Evolutionary conservation across 1,140 invertebrate genomes (phyloP), one percentile per base, ranked within the genome.

Genomic region (Bacillus rossius): DNA sequence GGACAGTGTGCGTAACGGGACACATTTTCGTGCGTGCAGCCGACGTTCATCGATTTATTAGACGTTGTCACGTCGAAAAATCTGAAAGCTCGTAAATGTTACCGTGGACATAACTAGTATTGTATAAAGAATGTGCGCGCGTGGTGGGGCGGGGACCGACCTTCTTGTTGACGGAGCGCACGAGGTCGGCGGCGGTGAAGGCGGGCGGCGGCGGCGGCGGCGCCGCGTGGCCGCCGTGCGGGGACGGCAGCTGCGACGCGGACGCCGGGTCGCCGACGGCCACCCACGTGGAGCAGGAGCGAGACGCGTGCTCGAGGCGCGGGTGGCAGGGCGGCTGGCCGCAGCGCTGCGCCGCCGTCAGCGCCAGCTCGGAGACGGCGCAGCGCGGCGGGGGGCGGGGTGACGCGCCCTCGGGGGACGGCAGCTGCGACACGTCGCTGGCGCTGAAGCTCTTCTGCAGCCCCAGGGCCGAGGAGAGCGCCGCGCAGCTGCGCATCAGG

Each of bases 261-360:
- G 84, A 84, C 1, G 81, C 79, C 2, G 86, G 74, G 62, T 88
- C 86, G 1, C 86, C 86, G 0, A 89, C 87, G 2, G 89, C 89
- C 0, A 92, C 90, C 89, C 90, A 92, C 0, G 89, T 92, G 52
- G 88, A 91, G 70, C 89, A 92, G 0, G 89, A 91, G 1, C 90
- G 79, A 0, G 89, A 91, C 0, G 86, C 83, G 22, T 85, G 81
- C 57, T 87, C 84, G 23, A 88, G 72, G 42, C 79, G 74, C 1
- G 79, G 74, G 51, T 81, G 77, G 60, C 83, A 77, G 34, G 84
- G 65, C 14, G 83, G 65, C 61, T 81, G 75, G 10, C 77, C 77
- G 52, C 79, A 81, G 17, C 37, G 73, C 62, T 84, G 77, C 2
- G 83, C 76, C 0, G 82, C 81, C 61, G 85, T 83, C 29, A 89